Evolutionary conservation across 2,797 vertebrate species (phyloP), one percentile per base, ranked within the genome.

Genomic region (Enteromius anoplus): DNA sequence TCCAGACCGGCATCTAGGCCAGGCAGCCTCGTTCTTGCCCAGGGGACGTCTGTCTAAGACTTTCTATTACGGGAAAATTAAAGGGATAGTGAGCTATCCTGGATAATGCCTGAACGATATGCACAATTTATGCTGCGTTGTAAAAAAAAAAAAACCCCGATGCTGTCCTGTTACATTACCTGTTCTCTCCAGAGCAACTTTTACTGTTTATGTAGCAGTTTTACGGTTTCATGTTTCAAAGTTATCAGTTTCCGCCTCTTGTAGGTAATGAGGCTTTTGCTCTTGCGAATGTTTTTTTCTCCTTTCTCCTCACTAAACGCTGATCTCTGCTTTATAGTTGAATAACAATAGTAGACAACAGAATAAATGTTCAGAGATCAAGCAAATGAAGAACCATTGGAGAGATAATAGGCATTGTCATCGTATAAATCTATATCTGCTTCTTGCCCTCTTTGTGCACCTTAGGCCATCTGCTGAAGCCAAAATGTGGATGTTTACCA

Each of bases 1-100:
- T 89, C 86, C 85, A 82, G 81, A 71, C 86, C 75, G 26, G 65
- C 86, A 91, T 89, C 88, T 89, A 91, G 90, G 88, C 85, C 88
- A 90, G 81, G 72, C 87, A 71, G 82, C 87, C 75, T 88, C 23
- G 55, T 55, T 47, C 71, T 34, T 80, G 77, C 84, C 71, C 65
- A 72, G 8, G 66, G 79, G 79, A 81, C 15, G 77, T 84, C 83
- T 80, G 87, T 85, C 75, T 81, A 87, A 88, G 78, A 66, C 73
- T 68, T 87, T 88, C 88, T 90, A 89, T 88, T 86, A 88, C 2
- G 45, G 81, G 86, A 88, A 87, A 78, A 82, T 84, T 77, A 83
- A 89, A 85, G 85, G 64, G 75, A 86, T 85, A 58, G 51, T 66
- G 78, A 73, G 51, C 58, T 82, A 84, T 85, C 26, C 60, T 81